Evolutionary conservation across 2,797 vertebrate species (phyloP), one percentile per base, ranked within the genome.

Genomic region (Clarias platycephalus): DNA sequence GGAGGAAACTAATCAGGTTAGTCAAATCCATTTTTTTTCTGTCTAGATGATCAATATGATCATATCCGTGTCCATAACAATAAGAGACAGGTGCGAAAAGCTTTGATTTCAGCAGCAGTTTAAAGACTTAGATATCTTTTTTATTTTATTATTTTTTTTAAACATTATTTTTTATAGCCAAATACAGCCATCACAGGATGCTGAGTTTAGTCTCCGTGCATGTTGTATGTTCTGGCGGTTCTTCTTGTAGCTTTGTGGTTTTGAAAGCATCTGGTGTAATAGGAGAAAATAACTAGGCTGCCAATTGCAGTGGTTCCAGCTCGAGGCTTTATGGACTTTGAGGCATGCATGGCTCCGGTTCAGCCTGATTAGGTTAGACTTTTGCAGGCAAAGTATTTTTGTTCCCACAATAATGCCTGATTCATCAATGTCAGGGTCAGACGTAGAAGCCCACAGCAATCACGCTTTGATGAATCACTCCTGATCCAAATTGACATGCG

Each of bases 401-500:
- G 85, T 82, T 83, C 85, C 85, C 85, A 86, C 81, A 82, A 86
- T 86, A 86, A 83, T 64, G 76, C 81, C 85, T 83, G 82, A 86
- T 86, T 83, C 76, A 86, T 86, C 85, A 86, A 83, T 74, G 85
- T 86, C 85, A 86, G 85, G 67, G 81, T 86, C 85, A 79, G 62
- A 67, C 82, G 58, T 75, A 75, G 71, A 71, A 63, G 81, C 82
- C 81, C 67, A 80, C 80, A 77, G 84, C 79, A 57, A 77, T 83
- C 26, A 58, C 60, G 60, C 82, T 83, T 83, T 85, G 86, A 87
- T 85, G 84, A 85, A 85, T 85, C 80, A 58, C 82, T 81, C 72
- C 84, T 83, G 86, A 87, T 87, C 81, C 86, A 72, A 87, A 87
- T 83, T 81, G 84, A 85, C 86, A 78, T 83, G 84, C 72, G 72